Percentiles rank a stretch among this genome's conserved stretches.
Conservation (phyloP, 2,888 invertebrate genomes). For the Osmoderma eremita region DNA sequence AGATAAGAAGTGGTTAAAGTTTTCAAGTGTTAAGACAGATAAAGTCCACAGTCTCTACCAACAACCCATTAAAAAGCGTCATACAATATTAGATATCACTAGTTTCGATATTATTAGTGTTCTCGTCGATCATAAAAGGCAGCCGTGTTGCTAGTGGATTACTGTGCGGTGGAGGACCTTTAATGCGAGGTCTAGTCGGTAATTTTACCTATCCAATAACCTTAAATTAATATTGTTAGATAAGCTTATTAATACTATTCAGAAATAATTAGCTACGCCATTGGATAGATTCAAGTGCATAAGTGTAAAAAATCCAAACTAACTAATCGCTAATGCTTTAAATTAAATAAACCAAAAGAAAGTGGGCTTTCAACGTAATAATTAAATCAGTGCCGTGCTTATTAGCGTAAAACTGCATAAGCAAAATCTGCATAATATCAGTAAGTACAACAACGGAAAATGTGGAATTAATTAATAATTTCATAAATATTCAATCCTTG, state of each 20-base stretch:
- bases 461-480: too few relatives aligned
- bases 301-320: neutral
- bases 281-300: neutral
- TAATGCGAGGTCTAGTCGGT: slow-evolving; percentile 54
- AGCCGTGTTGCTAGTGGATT: slow-evolving; percentile 65
- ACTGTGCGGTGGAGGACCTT: slow-evolving; percentile 60
- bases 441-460: too few relatives aligned
- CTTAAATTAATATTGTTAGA: slow-evolving; percentile 13
- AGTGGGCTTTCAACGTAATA: too few relatives aligned
- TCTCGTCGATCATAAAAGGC: slow-evolving; percentile 73
- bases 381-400: too few relatives aligned
- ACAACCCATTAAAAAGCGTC: slow-evolving; percentile 28
- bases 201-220: slow-evolving; percentile 38
- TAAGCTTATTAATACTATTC: neutral
- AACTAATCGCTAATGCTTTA: too few relatives aligned
- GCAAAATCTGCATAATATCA: too few relatives aligned
- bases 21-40: neutral
- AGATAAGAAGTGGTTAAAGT: too few relatives aligned
- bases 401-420: too few relatives aligned
- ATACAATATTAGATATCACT: slow-evolving; percentile 23
- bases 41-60: slow-evolving; percentile 30
- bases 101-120: slow-evolving; percentile 64
- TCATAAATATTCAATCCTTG: too few relatives aligned
- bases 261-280: neutral
- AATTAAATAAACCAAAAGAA: too few relatives aligned